Percentiles rank a stretch among this genome's conserved stretches.
phyloP scores from a whole-genome alignment of 2,888 invertebrate genomes.

The Hedychridium roseum region DNA sequence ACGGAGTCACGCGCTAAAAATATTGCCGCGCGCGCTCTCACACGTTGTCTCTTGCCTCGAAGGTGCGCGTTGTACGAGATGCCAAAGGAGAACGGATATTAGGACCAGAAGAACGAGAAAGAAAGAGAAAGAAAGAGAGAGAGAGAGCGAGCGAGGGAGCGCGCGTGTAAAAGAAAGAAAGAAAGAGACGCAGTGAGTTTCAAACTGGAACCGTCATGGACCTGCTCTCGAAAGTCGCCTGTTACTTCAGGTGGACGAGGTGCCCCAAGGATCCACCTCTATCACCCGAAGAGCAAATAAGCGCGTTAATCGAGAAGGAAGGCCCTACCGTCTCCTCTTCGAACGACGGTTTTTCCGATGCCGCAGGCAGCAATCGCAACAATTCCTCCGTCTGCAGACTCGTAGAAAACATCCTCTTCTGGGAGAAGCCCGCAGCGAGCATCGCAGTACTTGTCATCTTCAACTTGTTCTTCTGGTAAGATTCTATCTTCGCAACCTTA shows the following conservation, averaged over 20 bases:
- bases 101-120: conserved; percentile 31
- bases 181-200: too few relatives aligned
- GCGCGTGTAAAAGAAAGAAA: conserved; percentile 5
- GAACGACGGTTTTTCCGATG: too few relatives aligned
- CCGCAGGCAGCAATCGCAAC: too few relatives aligned
- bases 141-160: conserved; percentile 7
- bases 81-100: conserved; percentile 39
- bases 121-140: too few relatives aligned
- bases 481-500: too few relatives aligned
- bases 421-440: conserved; percentile 56
- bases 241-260: conserved; percentile 47
- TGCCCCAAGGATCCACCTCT: conserved; percentile 15
- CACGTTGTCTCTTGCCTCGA: too few relatives aligned
- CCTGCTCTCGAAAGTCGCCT: conserved; percentile 46
- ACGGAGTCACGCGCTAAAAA: conserved; percentile 49
- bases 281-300: background rate
- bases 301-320: too few relatives aligned
- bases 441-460: conserved; percentile 53
- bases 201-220: conserved; percentile 47
- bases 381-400: too few relatives aligned
- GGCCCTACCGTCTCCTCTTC: background rate
- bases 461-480: conserved; percentile 58
- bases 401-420: conserved; percentile 52
- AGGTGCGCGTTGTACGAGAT: conserved; percentile 39
- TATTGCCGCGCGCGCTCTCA: conserved; percentile 37